Percentiles rank a stretch among this genome's conserved stretches.
phyloP scores from a whole-genome alignment of 2,113 vertebrate genomes.

The Orthonyx spaldingii region DNA sequence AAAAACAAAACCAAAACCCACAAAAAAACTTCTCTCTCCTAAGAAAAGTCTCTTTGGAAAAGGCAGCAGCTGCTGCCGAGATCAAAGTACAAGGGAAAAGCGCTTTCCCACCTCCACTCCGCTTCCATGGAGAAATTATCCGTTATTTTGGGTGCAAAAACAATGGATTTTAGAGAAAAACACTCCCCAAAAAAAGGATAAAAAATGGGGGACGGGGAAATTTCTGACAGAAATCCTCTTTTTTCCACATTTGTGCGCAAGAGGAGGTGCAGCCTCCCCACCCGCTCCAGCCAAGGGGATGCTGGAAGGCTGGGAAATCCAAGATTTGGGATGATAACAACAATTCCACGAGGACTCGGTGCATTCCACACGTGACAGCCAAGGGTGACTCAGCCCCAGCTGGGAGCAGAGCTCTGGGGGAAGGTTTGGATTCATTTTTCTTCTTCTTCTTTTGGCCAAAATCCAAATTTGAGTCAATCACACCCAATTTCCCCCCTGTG shows the following conservation, averaged over 20 bases:
- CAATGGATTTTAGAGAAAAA: not conserved
- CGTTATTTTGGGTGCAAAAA: not conserved
- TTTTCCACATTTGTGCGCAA: rapidly evolving
- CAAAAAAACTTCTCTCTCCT: not conserved
- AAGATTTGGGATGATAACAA: rapidly evolving
- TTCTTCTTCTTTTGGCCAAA: not conserved
- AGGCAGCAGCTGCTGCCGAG: not conserved
- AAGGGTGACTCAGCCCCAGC: not conserved
- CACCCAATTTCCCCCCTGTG: rapidly evolving
- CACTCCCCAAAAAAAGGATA: not conserved
- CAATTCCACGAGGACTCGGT: not conserved
- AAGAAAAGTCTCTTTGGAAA: not conserved
- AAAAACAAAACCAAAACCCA: rapidly evolving
- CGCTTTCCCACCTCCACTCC: not conserved
- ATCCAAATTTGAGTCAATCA: not conserved
- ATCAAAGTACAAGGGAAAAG: not conserved
- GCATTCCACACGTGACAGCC: rapidly evolving
- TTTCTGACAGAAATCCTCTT: not conserved
- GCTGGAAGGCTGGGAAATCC: not conserved
- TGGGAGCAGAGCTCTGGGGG: not conserved
- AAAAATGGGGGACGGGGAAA: rapidly evolving
- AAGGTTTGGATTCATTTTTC: not conserved
- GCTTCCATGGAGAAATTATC: not conserved
- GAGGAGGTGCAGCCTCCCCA: not conserved
- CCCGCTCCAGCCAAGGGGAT: not conserved